phyloP scores from a whole-genome alignment of 1,140 invertebrate genomes.

The Drosophila aff. region DNA sequence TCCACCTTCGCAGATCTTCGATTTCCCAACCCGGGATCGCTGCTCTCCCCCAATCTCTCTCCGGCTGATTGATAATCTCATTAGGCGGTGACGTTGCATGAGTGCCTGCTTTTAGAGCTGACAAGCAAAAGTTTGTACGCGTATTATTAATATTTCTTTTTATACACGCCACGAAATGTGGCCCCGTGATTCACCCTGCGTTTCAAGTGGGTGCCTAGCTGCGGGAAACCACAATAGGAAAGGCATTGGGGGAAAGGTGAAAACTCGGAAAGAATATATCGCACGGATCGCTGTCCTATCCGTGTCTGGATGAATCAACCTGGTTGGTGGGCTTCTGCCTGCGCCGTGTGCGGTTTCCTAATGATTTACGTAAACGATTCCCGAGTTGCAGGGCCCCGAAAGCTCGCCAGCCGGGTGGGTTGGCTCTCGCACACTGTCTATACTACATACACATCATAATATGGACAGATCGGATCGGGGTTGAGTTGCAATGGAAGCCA shows the following conservation, averaged over 20 bases:
- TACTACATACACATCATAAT: conserved; percentile 7
- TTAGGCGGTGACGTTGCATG: conserved; percentile 49
- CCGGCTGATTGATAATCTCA: conserved; percentile 46
- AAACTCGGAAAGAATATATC: conserved; percentile 41
- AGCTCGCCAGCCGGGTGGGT: conserved; percentile 33
- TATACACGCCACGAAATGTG: conserved; percentile 12
- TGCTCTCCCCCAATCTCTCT: conserved; percentile 6
- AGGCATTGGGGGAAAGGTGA: conserved; percentile 13
- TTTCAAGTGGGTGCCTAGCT: conserved; percentile 9
- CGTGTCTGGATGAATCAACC: conserved; percentile 42
- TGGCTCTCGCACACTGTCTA: neutral
- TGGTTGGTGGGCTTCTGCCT: neutral
- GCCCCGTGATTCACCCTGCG: conserved; percentile 32
- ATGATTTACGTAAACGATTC: conserved; percentile 63
- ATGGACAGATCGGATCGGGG: conserved; percentile 21
- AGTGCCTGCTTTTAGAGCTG: conserved; percentile 40
- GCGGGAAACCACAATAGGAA: conserved; percentile 20
- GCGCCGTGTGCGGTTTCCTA: conserved; percentile 22
- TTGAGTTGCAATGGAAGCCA: conserved; percentile 23
- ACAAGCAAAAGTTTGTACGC: conserved; percentile 21
- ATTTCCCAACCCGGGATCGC: conserved; percentile 19
- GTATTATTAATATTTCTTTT: conserved; percentile 35
- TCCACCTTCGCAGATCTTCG: conserved; percentile 25
- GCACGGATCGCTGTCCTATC: conserved; percentile 39
- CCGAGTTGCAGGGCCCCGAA: conserved; percentile 48